Evolutionary conservation across 2,797 vertebrate genomes (phyloP).

Genomic region (Stomatorhinus walkeri): DNA sequence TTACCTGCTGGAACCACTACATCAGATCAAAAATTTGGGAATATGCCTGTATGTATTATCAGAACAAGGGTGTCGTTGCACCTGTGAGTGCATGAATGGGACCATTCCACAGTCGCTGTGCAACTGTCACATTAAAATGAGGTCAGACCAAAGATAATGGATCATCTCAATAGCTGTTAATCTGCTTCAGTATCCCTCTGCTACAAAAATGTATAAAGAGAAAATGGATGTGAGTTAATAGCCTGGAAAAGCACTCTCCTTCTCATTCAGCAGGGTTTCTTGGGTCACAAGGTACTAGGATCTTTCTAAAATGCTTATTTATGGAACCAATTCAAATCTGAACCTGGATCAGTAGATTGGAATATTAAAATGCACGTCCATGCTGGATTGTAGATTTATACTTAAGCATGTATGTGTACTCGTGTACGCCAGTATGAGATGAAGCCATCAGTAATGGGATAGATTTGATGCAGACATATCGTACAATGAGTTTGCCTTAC

Average conservation of each 20-base stretch:
- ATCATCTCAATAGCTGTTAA: conserved; percentile 15
- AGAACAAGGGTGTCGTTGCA: neutral
- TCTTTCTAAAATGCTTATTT: neutral
- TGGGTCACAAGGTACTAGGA: neutral
- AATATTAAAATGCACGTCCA: neutral
- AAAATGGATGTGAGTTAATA: conserved; percentile 16
- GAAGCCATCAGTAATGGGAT: neutral
- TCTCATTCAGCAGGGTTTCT: neutral
- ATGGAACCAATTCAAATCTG: neutral
- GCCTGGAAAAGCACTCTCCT: neutral
- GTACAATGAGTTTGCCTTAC: neutral
- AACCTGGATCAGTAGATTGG: neutral
- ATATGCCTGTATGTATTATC: neutral
- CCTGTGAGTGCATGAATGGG: neutral
- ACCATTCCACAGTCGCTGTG: neutral
- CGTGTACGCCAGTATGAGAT: neutral
- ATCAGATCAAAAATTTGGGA: neutral
- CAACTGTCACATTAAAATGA: conserved; percentile 1
- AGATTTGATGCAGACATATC: no score
- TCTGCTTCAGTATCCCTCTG: conserved; percentile 8
- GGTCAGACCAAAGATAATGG: conserved; percentile 14
- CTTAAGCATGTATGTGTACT: neutral
- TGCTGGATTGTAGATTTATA: neutral
- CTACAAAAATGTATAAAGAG: conserved; percentile 15
- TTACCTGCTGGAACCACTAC: neutral